Percentiles rank a stretch among this genome's conserved stretches.
Conservation (phyloP, 2,113 vertebrate species). For the Probosciger aterrimus region DNA sequence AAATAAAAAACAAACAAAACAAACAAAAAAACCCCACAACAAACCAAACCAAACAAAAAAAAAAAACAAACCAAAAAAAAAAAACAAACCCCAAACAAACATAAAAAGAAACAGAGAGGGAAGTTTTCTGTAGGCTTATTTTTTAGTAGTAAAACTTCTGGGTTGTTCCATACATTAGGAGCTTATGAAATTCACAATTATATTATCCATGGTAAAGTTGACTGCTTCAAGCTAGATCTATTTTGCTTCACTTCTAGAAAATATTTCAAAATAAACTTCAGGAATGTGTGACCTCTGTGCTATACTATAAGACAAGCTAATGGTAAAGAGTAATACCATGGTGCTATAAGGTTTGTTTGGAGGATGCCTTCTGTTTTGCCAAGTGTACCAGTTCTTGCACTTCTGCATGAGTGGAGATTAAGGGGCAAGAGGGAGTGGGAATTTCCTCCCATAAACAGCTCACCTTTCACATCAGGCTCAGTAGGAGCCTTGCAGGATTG, state of each 20-base stretch:
- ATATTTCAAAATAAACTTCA: background rate
- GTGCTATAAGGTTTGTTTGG: background rate
- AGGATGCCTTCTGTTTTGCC: background rate
- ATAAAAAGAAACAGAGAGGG: background rate
- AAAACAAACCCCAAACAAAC: background rate
- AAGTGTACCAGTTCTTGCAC: background rate
- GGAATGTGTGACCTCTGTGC: background rate
- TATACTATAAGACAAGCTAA: background rate
- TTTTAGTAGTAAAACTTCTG: background rate
- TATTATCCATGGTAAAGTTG: background rate
- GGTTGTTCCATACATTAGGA: background rate
- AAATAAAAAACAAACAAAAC: background rate
- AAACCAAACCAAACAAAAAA: background rate
- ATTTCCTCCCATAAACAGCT: background rate
- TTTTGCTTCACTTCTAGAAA: background rate
- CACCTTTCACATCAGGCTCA: background rate
- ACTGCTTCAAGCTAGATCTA: background rate
- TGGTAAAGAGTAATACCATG: background rate
- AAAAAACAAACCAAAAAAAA: background rate
- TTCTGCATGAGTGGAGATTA: background rate
- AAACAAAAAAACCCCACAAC: background rate
- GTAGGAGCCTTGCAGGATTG: background rate
- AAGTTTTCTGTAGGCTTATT: background rate
- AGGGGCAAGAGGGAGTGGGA: background rate
- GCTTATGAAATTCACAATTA: background rate